These are phyloP conservation scores for Condylura cristata DNA, from an alignment of 2,113 vertebrate species.

Conservation along the genomic window DNA sequence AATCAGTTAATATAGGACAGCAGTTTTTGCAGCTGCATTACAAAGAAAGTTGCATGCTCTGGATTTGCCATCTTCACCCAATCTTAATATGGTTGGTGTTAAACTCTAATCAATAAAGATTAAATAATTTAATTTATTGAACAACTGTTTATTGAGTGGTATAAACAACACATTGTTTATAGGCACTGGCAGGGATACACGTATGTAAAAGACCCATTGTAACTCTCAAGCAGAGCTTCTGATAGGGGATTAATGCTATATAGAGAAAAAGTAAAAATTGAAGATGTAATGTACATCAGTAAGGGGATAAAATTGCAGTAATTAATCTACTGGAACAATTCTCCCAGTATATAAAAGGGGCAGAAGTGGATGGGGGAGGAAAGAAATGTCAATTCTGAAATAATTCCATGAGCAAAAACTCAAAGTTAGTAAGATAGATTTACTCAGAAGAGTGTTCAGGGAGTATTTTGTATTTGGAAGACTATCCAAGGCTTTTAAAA, in stretches of 20 bases:
- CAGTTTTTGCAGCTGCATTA: conserved; percentile 60
- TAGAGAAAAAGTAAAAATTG: conserved; percentile 33
- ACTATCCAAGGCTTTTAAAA: conserved; percentile 42
- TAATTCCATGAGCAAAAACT: conserved; percentile 2
- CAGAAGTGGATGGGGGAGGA: not conserved
- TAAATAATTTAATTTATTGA: conserved; percentile 51
- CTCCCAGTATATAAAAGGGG: not conserved
- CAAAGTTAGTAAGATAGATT: not conserved
- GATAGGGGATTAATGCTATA: not conserved
- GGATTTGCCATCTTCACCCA: conserved; percentile 36
- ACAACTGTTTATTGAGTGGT: conserved; percentile 43
- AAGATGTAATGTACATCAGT: not conserved
- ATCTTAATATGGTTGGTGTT: conserved; percentile 58
- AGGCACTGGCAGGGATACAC: not conserved
- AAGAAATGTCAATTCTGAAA: not conserved
- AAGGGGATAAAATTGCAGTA: not conserved
- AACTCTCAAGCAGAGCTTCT: not conserved
- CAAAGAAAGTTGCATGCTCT: conserved; percentile 59
- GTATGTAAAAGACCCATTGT: not conserved
- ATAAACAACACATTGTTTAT: conserved; percentile 35
- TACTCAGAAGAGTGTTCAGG: not conserved
- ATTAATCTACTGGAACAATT: conserved; percentile 2
- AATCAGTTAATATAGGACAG: conserved; percentile 68
- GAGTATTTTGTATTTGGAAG: conserved; percentile 49
- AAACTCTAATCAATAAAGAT: conserved; percentile 51